Conservation (phyloP, 2,113 vertebrate genomes). For the Paralichthys olivaceus region DNA sequence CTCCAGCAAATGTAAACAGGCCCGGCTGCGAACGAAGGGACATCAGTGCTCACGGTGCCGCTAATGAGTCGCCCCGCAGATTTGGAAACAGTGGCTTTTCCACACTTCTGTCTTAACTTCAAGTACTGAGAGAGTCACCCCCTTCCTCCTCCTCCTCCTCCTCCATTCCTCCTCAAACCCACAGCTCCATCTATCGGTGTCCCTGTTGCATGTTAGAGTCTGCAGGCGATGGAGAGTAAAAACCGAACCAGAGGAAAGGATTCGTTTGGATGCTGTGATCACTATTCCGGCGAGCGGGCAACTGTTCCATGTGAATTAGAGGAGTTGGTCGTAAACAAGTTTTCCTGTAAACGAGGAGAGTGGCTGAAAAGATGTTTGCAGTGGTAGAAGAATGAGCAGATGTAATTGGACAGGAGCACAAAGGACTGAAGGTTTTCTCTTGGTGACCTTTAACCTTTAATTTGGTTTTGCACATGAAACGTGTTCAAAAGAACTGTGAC, state of each 20-base stretch:
- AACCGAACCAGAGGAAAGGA: conserved; percentile 17
- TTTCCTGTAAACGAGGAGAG: conserved; percentile 22
- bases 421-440: background rate
- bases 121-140: conserved; percentile 66
- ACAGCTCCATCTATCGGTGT: conserved; percentile 80
- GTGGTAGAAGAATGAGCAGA: conserved; percentile 1
- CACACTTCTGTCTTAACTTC: conserved; percentile 74
- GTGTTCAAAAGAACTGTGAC: conserved; percentile 34
- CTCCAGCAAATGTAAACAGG: conserved; percentile 54
- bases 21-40: conserved; percentile 25
- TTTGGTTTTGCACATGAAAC: conserved; percentile 19
- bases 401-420: background rate
- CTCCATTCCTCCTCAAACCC: conserved; percentile 69
- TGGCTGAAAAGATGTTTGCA: conserved; percentile 35
- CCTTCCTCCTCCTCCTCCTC: conserved; percentile 8
- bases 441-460: conserved; percentile 50
- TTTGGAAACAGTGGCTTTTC: conserved; percentile 66
- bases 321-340: conserved; percentile 29
- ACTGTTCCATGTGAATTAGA: conserved; percentile 36
- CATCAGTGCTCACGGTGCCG: conserved; percentile 49
- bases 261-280: conserved; percentile 23
- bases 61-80: conserved; percentile 75
- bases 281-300: conserved; percentile 9
- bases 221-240: conserved; percentile 29
- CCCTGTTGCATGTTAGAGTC: conserved; percentile 10